These are phyloP conservation scores for Apamea anceps DNA, from an alignment of 2,888 invertebrate species.

Conservation along the genomic window DNA sequence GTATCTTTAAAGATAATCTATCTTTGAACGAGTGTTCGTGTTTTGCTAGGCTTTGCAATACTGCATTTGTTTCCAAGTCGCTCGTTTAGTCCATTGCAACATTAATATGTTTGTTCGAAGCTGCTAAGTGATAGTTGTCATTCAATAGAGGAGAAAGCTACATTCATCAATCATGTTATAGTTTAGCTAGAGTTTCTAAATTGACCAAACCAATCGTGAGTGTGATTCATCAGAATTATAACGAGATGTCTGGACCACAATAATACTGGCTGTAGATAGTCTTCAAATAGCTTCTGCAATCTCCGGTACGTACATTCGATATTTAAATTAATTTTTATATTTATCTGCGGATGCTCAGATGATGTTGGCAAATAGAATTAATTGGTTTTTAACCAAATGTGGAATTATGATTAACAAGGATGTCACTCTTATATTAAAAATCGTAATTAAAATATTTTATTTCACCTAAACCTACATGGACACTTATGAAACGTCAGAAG, in stretches of 20 bases:
- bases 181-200: constrained; percentile 43
- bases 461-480: not conserved
- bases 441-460: not conserved
- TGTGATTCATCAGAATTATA: constrained; percentile 42
- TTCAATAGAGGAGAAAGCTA: constrained; percentile 35
- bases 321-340: not conserved
- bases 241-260: constrained; percentile 22
- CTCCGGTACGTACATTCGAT: not conserved
- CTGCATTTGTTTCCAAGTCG: constrained; percentile 15
- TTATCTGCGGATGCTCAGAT: not conserved
- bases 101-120: constrained; percentile 19
- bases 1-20: constrained; percentile 38
- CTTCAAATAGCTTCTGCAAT: constrained; percentile 9
- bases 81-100: constrained; percentile 7
- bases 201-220: constrained; percentile 13
- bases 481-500: not conserved
- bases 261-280: not conserved
- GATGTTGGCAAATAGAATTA: not conserved
- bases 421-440: not conserved
- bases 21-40: constrained; percentile 13
- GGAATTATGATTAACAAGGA: not conserved
- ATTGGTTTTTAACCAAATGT: not conserved
- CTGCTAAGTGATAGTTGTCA: constrained; percentile 12
- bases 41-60: constrained; percentile 11
- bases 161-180: constrained; percentile 23